Conservation (phyloP, 2,888 invertebrate genomes). For the Alsophila aescularia region DNA sequence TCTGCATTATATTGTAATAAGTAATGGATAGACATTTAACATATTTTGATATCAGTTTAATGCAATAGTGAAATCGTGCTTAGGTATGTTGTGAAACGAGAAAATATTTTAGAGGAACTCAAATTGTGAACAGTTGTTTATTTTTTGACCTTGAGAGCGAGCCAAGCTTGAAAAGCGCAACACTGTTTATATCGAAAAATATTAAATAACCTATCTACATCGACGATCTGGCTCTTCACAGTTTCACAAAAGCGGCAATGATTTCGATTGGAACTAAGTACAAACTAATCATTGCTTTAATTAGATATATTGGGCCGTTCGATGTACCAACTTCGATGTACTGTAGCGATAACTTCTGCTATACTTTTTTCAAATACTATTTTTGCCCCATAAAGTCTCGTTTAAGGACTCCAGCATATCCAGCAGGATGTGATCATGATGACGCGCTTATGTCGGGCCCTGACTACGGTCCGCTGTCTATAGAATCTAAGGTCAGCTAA, state of each 20-base stretch:
- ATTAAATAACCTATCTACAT: slow-evolving; percentile 42
- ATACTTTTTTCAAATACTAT: neutral
- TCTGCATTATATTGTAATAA: no score
- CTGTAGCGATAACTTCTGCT: neutral
- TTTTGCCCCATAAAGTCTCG: neutral
- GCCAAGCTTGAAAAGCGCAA: slow-evolving; percentile 21
- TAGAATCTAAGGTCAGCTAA: no score
- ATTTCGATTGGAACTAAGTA: slow-evolving; percentile 24
- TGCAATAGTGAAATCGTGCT: no score
- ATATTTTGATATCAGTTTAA: no score
- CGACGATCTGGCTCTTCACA: slow-evolving; percentile 39
- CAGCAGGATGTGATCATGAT: no score
- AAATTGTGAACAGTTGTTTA: neutral
- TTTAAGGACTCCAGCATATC: no score
- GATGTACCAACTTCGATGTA: slow-evolving; percentile 1
- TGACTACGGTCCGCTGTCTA: no score
- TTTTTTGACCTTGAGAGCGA: neutral
- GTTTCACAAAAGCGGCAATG: slow-evolving; percentile 59
- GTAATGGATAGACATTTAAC: no score
- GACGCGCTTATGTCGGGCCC: no score
- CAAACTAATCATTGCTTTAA: slow-evolving; percentile 32
- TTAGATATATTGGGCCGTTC: slow-evolving; percentile 17
- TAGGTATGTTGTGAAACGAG: no score
- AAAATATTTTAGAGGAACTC: neutral
- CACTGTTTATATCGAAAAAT: slow-evolving; percentile 31